phyloP scores from a whole-genome alignment of 2,113 vertebrate genomes.

The Toxotes chatareus region DNA sequence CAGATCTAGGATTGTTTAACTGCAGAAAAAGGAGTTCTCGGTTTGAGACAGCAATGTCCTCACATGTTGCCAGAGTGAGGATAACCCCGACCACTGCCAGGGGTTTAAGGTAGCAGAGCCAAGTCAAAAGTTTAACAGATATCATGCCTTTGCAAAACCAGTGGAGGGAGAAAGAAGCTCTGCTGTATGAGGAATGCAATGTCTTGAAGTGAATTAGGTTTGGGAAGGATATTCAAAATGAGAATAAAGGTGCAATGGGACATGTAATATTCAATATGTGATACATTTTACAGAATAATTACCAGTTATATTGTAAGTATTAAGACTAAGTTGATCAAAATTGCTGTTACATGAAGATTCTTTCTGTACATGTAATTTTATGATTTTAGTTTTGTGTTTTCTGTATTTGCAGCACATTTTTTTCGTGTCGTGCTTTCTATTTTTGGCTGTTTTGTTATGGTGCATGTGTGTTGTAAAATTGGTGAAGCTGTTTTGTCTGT shows the following conservation, averaged over 20 bases:
- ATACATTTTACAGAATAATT: not conserved
- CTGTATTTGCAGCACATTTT: not conserved
- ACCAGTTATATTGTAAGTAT: not conserved
- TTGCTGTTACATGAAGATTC: not conserved
- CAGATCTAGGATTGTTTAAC: not conserved
- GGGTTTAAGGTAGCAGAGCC: not conserved
- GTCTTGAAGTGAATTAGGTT: slow-evolving; percentile 1
- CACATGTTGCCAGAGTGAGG: slow-evolving; percentile 2
- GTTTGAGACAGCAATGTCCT: not conserved
- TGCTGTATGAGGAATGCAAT: not conserved
- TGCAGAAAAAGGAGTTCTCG: not conserved
- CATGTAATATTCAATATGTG: not conserved
- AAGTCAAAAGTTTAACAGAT: slow-evolving; percentile 5
- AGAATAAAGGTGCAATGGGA: not conserved
- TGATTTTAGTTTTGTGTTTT: not conserved
- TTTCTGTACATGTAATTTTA: not conserved
- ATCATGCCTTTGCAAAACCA: not conserved
- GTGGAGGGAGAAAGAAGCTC: not conserved
- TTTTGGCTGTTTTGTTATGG: not conserved
- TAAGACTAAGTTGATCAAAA: not conserved
- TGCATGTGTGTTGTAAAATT: not conserved
- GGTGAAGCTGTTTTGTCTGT: slow-evolving; percentile 4
- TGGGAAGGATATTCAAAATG: not conserved
- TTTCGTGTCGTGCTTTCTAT: not conserved
- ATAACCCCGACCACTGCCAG: slow-evolving; percentile 15